These are phyloP conservation scores for Strix uralensis DNA, from an alignment of 2,113 vertebrate species.

Conservation along the genomic window DNA sequence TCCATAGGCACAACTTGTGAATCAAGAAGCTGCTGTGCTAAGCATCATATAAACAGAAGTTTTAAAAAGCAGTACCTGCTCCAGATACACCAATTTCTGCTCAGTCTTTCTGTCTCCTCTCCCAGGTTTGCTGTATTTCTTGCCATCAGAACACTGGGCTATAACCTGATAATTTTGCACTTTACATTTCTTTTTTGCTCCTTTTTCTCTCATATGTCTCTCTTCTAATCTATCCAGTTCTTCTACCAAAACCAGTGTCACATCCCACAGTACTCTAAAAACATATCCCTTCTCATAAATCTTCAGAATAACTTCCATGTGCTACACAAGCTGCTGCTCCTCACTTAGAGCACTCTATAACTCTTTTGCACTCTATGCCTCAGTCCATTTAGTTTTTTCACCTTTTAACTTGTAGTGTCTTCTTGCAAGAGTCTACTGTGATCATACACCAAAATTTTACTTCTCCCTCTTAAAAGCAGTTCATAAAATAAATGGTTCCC, in stretches of 20 bases:
- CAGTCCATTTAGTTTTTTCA: background rate
- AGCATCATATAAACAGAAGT: background rate
- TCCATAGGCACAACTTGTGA: background rate
- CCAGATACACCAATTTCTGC: background rate
- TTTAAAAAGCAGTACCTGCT: background rate
- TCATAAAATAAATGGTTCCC: background rate
- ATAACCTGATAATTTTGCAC: background rate
- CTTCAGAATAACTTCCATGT: background rate
- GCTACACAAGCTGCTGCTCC: background rate
- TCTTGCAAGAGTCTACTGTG: background rate
- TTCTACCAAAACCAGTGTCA: background rate
- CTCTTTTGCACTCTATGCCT: background rate
- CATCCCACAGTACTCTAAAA: background rate
- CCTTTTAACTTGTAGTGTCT: background rate
- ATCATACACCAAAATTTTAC: background rate
- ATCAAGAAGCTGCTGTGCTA: background rate
- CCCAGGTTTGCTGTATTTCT: background rate
- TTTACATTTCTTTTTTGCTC: background rate
- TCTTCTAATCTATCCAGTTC: background rate
- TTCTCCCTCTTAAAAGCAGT: background rate
- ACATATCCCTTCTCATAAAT: background rate
- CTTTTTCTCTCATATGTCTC: background rate
- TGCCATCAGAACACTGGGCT: background rate
- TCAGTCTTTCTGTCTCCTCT: background rate
- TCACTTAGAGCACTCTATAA: background rate